These are phyloP conservation scores for Bungarus multicinctus DNA, from an alignment of 2,113 vertebrate genomes.

Conservation along the genomic window DNA sequence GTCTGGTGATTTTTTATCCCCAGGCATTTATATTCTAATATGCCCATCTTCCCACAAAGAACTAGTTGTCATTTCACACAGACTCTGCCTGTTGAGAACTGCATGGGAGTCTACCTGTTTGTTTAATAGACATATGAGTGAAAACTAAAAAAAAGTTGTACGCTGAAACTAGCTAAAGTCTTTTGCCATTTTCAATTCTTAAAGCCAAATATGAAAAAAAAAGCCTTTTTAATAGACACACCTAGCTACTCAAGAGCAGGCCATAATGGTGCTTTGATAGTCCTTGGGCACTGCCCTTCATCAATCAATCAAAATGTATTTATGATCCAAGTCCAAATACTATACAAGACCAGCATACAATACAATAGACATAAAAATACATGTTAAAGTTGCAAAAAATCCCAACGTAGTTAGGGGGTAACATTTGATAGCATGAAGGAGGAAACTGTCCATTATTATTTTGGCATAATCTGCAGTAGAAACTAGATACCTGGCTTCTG, in stretches of 20 bases:
- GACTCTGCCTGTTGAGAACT: not conserved
- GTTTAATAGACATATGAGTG: not conserved
- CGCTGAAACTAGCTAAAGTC: not conserved
- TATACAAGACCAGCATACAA: not conserved
- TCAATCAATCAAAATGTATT: not conserved
- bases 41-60: not conserved
- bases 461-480: not conserved
- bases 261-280: not conserved
- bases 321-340: not conserved
- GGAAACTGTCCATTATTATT: not conserved
- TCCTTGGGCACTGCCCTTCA: not conserved
- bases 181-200: not conserved
- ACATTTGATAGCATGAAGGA: not conserved
- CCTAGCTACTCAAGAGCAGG: not conserved
- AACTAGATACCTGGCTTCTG: not conserved
- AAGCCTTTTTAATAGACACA: not conserved
- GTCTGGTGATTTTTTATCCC: conserved; percentile 3
- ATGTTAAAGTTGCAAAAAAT: not conserved
- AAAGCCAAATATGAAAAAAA: not conserved
- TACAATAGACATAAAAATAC: not conserved
- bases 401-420: not conserved
- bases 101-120: not conserved
- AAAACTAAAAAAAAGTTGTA: not conserved
- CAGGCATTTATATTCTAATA: conserved; percentile 24
- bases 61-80: conserved; percentile 1